Evolutionary conservation across 2,888 invertebrate genomes (phyloP).

Genomic region (Drosophila mayaguana): DNA sequence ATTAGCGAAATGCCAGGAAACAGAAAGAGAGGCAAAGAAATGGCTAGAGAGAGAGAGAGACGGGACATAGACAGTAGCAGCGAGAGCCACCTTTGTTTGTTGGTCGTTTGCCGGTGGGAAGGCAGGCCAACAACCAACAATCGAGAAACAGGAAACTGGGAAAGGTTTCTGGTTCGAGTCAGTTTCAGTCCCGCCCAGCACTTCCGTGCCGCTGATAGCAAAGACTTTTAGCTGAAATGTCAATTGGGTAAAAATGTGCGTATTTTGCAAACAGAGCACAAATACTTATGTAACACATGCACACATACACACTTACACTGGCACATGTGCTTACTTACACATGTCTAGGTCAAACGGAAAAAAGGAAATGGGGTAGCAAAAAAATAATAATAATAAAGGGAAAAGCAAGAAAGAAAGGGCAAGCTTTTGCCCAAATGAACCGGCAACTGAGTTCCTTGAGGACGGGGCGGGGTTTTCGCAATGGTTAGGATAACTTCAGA

Average conservation of each 20-base stretch:
- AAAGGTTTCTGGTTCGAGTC: slow-evolving; percentile 10
- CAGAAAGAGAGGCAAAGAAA: slow-evolving; percentile 14
- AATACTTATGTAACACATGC: slow-evolving; percentile 46
- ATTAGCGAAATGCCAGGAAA: slow-evolving; percentile 57
- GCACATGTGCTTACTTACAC: slow-evolving; percentile 25
- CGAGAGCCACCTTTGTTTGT: slow-evolving; percentile 50
- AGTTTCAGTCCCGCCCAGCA: slow-evolving; percentile 43
- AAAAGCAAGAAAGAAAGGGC: slow-evolving; percentile 30
- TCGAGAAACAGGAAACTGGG: slow-evolving; percentile 19
- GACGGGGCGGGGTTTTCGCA: slow-evolving; percentile 9
- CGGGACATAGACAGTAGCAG: slow-evolving; percentile 30
- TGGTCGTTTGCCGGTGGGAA: slow-evolving; percentile 43
- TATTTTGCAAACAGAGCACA: slow-evolving; percentile 63
- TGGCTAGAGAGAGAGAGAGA: background rate
- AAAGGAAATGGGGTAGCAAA: slow-evolving; percentile 22
- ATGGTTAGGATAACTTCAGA: slow-evolving; percentile 41
- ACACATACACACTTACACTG: slow-evolving; percentile 12
- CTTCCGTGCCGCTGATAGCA: slow-evolving; percentile 41
- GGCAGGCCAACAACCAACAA: slow-evolving; percentile 6
- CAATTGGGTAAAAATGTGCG: slow-evolving; percentile 68
- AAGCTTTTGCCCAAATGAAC: slow-evolving; percentile 60
- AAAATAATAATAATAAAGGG: slow-evolving; percentile 5
- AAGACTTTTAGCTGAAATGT: slow-evolving; percentile 63
- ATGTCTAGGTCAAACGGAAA: slow-evolving; percentile 15
- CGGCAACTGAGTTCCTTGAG: slow-evolving; percentile 23